These are phyloP conservation scores for Andrena haemorrhoa DNA, from an alignment of 2,888 invertebrate species.

Conservation along the genomic window DNA sequence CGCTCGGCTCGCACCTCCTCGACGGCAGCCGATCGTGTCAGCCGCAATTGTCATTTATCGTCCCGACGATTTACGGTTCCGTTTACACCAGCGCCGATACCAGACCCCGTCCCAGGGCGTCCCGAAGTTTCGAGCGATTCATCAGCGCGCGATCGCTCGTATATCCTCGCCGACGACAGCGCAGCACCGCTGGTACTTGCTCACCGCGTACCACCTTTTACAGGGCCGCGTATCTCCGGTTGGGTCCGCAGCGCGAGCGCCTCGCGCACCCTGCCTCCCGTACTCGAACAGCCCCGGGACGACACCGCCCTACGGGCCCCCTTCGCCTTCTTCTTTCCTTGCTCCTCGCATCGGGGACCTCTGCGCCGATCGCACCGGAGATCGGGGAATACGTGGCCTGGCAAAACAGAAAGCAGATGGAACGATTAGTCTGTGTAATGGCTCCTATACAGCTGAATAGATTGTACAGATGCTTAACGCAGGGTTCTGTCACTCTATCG, in stretches of 20 bases:
- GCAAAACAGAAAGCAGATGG: not conserved
- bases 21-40: slow-evolving; percentile 77
- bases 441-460: too few species aligned
- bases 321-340: not conserved
- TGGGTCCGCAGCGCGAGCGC: slow-evolving; percentile 28
- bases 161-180: slow-evolving; percentile 74
- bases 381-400: not conserved
- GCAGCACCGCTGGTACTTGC: slow-evolving; percentile 51
- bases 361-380: not conserved
- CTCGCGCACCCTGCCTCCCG: slow-evolving; percentile 24
- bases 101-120: slow-evolving; percentile 61
- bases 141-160: slow-evolving; percentile 80
- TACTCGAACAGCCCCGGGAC: slow-evolving; percentile 9
- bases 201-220: slow-evolving; percentile 60
- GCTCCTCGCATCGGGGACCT: not conserved
- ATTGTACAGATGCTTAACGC: too few species aligned
- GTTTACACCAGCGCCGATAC: slow-evolving; percentile 77
- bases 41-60: slow-evolving; percentile 84
- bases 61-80: slow-evolving; percentile 81
- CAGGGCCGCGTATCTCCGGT: slow-evolving; percentile 64
- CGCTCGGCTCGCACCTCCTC: slow-evolving; percentile 27
- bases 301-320: slow-evolving; percentile 27
- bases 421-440: too few species aligned
- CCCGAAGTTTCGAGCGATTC: slow-evolving; percentile 76
- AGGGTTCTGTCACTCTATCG: too few species aligned